phyloP scores from a whole-genome alignment of 1,140 invertebrate species.

The Elysia chlorotica region DNA sequence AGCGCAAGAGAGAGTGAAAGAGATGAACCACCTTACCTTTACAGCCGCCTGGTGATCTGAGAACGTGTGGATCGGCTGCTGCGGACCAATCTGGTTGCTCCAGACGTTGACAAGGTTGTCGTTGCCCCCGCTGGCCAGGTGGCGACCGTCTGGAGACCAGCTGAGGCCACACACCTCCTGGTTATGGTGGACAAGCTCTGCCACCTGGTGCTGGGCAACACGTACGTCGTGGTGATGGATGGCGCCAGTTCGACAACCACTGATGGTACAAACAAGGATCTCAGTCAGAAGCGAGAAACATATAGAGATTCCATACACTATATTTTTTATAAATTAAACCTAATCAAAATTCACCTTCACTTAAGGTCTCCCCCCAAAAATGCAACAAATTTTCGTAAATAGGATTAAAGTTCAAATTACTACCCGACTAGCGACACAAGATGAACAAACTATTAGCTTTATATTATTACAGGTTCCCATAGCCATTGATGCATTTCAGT shows the following conservation, averaged over 20 bases:
- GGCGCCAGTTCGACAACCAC: conserved; percentile 82
- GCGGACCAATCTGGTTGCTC: conserved; percentile 60
- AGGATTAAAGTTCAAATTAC: too few relatives aligned
- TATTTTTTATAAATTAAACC: too few relatives aligned
- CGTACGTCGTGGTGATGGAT: conserved; percentile 96
- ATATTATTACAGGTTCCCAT: too few relatives aligned
- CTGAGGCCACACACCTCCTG: conserved; percentile 91
- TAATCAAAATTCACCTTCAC: too few relatives aligned
- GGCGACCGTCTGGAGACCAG: conserved; percentile 91
- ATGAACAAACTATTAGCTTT: background rate
- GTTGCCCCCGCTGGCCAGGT: conserved; percentile 92
- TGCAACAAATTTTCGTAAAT: too few relatives aligned
- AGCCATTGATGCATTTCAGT: too few relatives aligned
- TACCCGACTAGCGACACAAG: too few relatives aligned
- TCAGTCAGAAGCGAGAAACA: too few relatives aligned
- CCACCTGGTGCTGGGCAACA: conserved; percentile 82
- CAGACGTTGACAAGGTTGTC: conserved; percentile 94
- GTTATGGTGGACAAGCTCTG: conserved; percentile 75
- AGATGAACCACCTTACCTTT: conserved; percentile 55
- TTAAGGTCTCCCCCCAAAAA: too few relatives aligned
- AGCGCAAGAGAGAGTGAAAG: background rate
- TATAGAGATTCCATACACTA: too few relatives aligned
- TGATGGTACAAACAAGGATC: too few relatives aligned
- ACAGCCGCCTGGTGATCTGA: conserved; percentile 64
- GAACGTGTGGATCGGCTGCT: conserved; percentile 40